Base-by-base conservation (phyloP, 2,888 invertebrate genomes). In the Heliconius ismenius region DNA sequence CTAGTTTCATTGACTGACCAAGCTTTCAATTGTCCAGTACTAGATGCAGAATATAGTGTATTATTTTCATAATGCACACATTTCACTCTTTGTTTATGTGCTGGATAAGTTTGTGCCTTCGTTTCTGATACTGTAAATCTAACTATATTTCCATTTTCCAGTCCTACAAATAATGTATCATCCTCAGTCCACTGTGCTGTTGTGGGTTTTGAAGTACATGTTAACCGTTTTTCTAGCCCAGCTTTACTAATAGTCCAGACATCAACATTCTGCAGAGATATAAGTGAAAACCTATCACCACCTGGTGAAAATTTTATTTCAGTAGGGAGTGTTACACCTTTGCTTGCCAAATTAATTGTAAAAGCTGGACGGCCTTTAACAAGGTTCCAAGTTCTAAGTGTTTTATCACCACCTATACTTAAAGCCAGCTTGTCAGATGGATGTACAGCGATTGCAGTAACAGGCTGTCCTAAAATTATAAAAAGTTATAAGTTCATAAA, bases 301-400 rank as follows among this genome's bases (percentile, higher is more conserved):
- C 95, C 95, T 7, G 97, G 96, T 72, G 97, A 97, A 96, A 98
- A 99, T 74, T 90, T 90, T 0, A 96, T 87, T 82, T 95, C 95
- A 83, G 92, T 90, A 67, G 93, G 90, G 85, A 91, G 83, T 65
- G 91, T 89, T 70, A 95, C 92, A 79, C 95, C 95, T 91, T 96
- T 96, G 85, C 95, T 96, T 80, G 96, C 96, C 54, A 98, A 92
- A 89, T 98, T 98, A n/a, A 97, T 97, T 1, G 97, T 96, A 88
- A 97, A 99, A 0, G 98, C 98, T 83, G 96, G 96, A 79, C 98
- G 95, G 0, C 98, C 99, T 89, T 98, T 98, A 1, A 99, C 95
- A 79, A 99, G 94, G 93, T 99, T 98, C 99, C 99, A 99, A 4
- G 98, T 98, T 84, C 97, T 95, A 68, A 99, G 89, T 9, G 97